Base-by-base conservation (phyloP, 1,140 invertebrate genomes). In the Euwallacea similis region DNA sequence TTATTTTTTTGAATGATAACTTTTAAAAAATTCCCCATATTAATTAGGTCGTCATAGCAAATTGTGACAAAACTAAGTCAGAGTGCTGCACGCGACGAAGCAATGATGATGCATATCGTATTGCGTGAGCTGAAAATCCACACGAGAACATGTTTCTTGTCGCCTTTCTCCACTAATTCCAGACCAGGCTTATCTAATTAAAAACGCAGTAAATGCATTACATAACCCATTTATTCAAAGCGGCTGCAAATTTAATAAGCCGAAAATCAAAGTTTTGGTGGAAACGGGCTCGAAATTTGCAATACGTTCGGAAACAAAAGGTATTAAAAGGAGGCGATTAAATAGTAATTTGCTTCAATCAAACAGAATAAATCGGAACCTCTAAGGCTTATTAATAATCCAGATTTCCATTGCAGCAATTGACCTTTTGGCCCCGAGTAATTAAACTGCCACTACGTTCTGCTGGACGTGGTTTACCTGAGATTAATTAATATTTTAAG, bases 401-500 rank as follows among this genome's bases (percentile, higher is more conserved):
- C 21, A 10, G 21, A 58, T 58, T 58, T 33, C 55, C 21, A 58
- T 16, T 58, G 55, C 55, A 13, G 21, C 3, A 33, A 58, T 58
- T 15, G 55, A 58, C 55, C 55, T 33, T 33, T 33, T 33, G 21
- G 21, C 55, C 21, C 6, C 13, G n/a, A 13, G 55, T 58, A 58
- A 58, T 58, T 58, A 58, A 58, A 58, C 55, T 33, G 55, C 55
- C 21, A 16, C n/a, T 33, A 16, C n/a, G 21, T 58, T 13, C 13
- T 13, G 55, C 55, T 33, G 55, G 55, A 58, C 21, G 55, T 15
- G 55, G 55, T 58, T 58, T 58, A 58, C 55, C 55, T 58, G 55
- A 13, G 21, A 58, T 58, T 58, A 58, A 58, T 58, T 58, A 58
- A 58, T 58, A 58, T 58, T 58, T 58, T 58, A 58, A 58, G 55